Evolutionary conservation across 2,797 vertebrate genomes (phyloP).

Genomic region (Sebastes alutus): DNA sequence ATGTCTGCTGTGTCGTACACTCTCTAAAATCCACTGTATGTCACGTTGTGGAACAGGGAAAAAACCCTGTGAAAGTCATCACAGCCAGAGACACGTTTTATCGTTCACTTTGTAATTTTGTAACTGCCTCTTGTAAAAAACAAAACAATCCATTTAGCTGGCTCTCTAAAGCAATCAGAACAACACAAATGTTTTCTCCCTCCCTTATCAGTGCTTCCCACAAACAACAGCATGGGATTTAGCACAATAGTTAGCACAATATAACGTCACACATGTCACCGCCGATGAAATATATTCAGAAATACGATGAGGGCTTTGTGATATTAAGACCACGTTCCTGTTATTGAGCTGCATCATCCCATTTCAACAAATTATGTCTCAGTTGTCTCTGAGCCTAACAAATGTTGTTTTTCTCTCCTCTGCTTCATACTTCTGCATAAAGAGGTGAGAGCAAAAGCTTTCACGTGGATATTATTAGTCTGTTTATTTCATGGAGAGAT

Average conservation of each 20-base stretch:
- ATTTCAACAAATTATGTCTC: slow-evolving; percentile 35
- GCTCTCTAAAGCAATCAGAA: slow-evolving; percentile 31
- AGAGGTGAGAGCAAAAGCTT: not conserved
- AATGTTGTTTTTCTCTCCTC: not conserved
- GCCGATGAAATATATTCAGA: slow-evolving; percentile 31
- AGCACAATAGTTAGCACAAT: slow-evolving; percentile 40
- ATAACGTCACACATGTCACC: slow-evolving; percentile 24
- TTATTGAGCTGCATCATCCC: slow-evolving; percentile 41
- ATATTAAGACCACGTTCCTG: slow-evolving; percentile 16
- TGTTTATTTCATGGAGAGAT: slow-evolving; percentile 26
- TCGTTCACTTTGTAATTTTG: slow-evolving; percentile 53
- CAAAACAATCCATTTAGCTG: slow-evolving; percentile 29
- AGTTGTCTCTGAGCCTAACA: not conserved
- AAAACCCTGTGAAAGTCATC: slow-evolving; percentile 10
- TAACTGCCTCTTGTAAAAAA: slow-evolving; percentile 17
- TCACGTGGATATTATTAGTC: slow-evolving; percentile 9
- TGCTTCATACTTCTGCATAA: not conserved
- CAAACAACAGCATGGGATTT: slow-evolving; percentile 50
- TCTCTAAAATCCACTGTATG: slow-evolving; percentile 4
- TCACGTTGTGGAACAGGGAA: slow-evolving; percentile 14
- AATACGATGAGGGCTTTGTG: slow-evolving; percentile 7
- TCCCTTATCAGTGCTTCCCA: slow-evolving; percentile 29
- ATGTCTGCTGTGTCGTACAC: not conserved
- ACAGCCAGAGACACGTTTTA: slow-evolving; percentile 34
- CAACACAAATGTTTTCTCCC: slow-evolving; percentile 12